Base-by-base conservation (phyloP, 37 sponge, comb jelly and placozoan genomes). In the Halichondria panicea region DNA sequence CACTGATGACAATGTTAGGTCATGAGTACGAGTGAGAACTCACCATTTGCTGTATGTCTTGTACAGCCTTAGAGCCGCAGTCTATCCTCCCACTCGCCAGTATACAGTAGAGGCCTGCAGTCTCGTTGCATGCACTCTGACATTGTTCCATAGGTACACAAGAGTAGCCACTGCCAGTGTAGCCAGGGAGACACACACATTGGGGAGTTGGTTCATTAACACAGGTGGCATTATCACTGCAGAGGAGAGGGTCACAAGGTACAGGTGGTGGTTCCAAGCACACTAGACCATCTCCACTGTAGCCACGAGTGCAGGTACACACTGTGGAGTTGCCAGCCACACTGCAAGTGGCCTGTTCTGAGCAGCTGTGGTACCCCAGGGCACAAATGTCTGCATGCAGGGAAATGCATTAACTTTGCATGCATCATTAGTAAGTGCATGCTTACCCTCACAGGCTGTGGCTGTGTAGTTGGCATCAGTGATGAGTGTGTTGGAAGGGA, bases 351-450 rank as follows among this genome's bases (percentile, higher is more conserved):
- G 71, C 72, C 45, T 81, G 62, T 3, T 4, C 53, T 32, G 43
- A n/a, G 59, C 81, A 81, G 54, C 8, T 39, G 35, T 81, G 72
- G 63, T 71, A 81, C 2, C 64, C 73, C 38, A 81, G 54, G 0
- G 3, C 2, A 31, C 81, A 81, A 27, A 71, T 15, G 48, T 71
- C 81, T 81, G 68, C 3, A 33, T 22, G 62, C 42, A 7, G 1
- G 44, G 21, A 31, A 41, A 43, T 28, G 2, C 1, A 45, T 36
- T 7, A n/a, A 39, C 34, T 56, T 25, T 41, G n/a, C 13, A 32
- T 4, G 30, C 15, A 2, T 18, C 24, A 1, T 58, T 3, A 13
- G 32, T 32, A 8, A 8, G 41, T 15, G 13, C 15, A 12, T 21
- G 45, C 39, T 66, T 66, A 66, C 69, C 69, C 21, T n/a, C 44